A percentile compares a stretch with the other conserved stretches of the same genome.
Evolutionary conservation across 2,797 vertebrate genomes (phyloP).

Genomic region (Gambusia yucatana): DNA sequence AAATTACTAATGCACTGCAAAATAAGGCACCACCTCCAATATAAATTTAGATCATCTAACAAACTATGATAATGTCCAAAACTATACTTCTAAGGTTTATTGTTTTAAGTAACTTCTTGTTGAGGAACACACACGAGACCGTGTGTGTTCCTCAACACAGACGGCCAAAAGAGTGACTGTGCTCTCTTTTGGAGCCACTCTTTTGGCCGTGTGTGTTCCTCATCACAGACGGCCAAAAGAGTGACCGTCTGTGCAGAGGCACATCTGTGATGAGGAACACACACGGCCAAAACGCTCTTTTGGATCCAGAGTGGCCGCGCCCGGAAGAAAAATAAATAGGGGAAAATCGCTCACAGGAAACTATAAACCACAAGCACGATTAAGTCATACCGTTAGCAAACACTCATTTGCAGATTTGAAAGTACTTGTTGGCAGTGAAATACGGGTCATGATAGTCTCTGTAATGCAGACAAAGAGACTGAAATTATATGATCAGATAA

Average conservation of each 20-base stretch:
- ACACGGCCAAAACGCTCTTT: not conserved
- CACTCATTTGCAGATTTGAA: not conserved
- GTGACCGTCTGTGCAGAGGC: no score
- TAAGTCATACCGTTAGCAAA: not conserved
- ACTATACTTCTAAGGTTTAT: not conserved
- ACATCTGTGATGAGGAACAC: not conserved
- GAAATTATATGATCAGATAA: not conserved
- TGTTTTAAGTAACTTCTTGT: not conserved
- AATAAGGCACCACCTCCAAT: not conserved
- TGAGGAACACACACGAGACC: not conserved
- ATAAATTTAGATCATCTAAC: not conserved
- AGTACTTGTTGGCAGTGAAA: not conserved
- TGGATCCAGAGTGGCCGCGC: not conserved
- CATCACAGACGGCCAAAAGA: not conserved
- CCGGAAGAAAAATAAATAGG: not conserved
- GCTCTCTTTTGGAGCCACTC: no score
- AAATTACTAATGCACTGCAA: not conserved
- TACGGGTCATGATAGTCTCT: not conserved
- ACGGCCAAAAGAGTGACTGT: no score
- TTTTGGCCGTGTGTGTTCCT: no score
- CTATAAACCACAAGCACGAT: not conserved
- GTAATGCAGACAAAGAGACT: not conserved
- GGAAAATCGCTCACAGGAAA: not conserved
- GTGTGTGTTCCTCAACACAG: no score
- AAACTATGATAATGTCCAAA: not conserved